Conservation (phyloP, 2,888 invertebrate species). For the Leptopilina myrica region DNA sequence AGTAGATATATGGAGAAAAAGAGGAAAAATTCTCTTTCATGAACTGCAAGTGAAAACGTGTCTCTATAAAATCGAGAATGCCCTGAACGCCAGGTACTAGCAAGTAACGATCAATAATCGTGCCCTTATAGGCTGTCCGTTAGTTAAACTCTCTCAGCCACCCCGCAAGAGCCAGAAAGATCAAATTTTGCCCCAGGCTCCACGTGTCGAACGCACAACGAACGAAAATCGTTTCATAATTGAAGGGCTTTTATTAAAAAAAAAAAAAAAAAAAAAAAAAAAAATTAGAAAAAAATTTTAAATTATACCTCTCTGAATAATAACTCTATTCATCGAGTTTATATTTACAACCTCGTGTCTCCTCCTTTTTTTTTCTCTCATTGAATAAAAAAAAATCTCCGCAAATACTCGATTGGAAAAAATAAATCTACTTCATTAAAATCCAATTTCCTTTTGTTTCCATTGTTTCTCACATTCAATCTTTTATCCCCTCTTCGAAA, state of each 20-base stretch:
- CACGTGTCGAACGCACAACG: slow-evolving; percentile 31
- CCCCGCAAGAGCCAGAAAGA: slow-evolving; percentile 51
- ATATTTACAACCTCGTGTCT: slow-evolving; percentile 4
- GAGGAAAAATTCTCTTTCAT: slow-evolving; percentile 44
- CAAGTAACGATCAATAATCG: slow-evolving; percentile 65
- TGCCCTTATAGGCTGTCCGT: slow-evolving; percentile 61
- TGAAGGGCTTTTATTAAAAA: slow-evolving; percentile 34
- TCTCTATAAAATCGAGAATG: slow-evolving; percentile 55
- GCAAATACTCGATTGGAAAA: not conserved
- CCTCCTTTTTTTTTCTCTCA: not conserved
- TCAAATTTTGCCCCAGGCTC: slow-evolving; percentile 29
- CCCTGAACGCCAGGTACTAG: slow-evolving; percentile 53
- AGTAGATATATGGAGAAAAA: too few relatives aligned
- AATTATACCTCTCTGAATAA: slow-evolving; percentile 34
- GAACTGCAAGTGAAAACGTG: slow-evolving; percentile 55
- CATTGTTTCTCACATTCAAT: too few relatives aligned
- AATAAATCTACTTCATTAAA: too few relatives aligned
- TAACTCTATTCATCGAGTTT: slow-evolving; percentile 23
- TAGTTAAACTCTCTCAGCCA: slow-evolving; percentile 52
- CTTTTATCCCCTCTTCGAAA: too few relatives aligned
- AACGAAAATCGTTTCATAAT: slow-evolving; percentile 37
- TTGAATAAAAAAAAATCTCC: not conserved
- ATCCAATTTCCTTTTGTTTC: slow-evolving; percentile 18
- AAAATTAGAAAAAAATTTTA: not conserved
- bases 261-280: not conserved